phyloP scores from a whole-genome alignment of 2,797 vertebrate genomes.

The Macropodus opercularis region DNA sequence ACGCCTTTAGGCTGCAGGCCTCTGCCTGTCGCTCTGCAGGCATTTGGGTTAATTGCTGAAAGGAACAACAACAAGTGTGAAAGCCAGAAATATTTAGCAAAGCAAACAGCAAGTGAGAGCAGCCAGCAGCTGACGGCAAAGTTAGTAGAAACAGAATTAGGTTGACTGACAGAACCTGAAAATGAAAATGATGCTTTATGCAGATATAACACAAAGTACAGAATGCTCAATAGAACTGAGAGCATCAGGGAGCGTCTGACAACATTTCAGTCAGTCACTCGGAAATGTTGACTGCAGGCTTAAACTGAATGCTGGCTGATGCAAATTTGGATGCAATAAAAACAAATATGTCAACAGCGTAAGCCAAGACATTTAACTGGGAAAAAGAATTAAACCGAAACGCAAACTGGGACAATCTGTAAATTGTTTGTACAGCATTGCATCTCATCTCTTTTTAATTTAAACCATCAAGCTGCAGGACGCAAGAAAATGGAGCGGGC shows the following conservation, averaged over 20 bases:
- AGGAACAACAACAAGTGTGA: slow-evolving; percentile 57
- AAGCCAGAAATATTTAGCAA: slow-evolving; percentile 33
- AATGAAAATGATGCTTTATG: slow-evolving; percentile 51
- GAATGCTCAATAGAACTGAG: slow-evolving; percentile 24
- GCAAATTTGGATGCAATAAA: slow-evolving; percentile 54
- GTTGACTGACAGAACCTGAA: slow-evolving; percentile 51
- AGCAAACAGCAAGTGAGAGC: slow-evolving; percentile 18
- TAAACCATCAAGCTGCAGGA: slow-evolving; percentile 63
- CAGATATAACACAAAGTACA: slow-evolving; percentile 35
- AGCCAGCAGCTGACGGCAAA: slow-evolving; percentile 48
- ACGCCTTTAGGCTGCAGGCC: slow-evolving; percentile 96
- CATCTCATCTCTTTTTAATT: slow-evolving; percentile 30
- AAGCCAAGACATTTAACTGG: slow-evolving; percentile 61
- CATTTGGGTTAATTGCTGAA: slow-evolving; percentile 89
- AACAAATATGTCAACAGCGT: slow-evolving; percentile 65
- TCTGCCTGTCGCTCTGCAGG: slow-evolving; percentile 90
- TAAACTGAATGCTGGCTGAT: slow-evolving; percentile 50
- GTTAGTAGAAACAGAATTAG: slow-evolving; percentile 64
- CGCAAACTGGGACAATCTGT: slow-evolving; percentile 39
- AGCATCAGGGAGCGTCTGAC: slow-evolving; percentile 43
- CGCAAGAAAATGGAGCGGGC: slow-evolving; percentile 49
- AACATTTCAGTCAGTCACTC: slow-evolving; percentile 61
- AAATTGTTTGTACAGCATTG: slow-evolving; percentile 39
- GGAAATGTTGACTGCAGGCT: slow-evolving; percentile 70
- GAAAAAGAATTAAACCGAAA: slow-evolving; percentile 39